Evolutionary conservation across 2,888 invertebrate species (phyloP).

Genomic region (Atrina japonica): DNA sequence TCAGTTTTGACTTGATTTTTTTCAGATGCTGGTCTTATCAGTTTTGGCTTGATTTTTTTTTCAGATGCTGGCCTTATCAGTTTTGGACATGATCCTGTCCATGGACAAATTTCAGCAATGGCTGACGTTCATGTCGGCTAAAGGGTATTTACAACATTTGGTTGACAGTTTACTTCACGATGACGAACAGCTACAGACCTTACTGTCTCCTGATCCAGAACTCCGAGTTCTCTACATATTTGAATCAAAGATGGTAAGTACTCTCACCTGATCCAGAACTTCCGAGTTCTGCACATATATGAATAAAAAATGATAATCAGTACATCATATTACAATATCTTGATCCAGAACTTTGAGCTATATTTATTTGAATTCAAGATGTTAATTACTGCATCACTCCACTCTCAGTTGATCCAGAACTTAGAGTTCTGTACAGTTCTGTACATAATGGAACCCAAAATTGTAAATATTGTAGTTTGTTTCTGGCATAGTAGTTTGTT

Average conservation of each 20-base stretch:
- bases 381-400: too few relatives aligned
- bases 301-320: too few relatives aligned
- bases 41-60: not conserved
- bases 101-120: constrained; percentile 85
- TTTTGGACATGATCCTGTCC: constrained; percentile 89
- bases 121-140: constrained; percentile 82
- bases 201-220: constrained; percentile 80
- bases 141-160: constrained; percentile 88
- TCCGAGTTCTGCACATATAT: too few relatives aligned
- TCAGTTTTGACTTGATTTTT: constrained; percentile 87
- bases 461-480: too few relatives aligned
- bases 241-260: constrained; percentile 89
- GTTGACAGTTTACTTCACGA: constrained; percentile 90
- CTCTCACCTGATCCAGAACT: too few relatives aligned
- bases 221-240: constrained; percentile 91
- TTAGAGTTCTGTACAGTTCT: too few relatives aligned
- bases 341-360: too few relatives aligned
- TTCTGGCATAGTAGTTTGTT: too few relatives aligned
- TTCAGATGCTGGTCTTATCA: constrained; percentile 1
- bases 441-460: too few relatives aligned
- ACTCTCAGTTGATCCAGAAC: too few relatives aligned
- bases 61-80: constrained; percentile 90
- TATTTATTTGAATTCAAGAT: too few relatives aligned
- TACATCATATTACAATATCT: too few relatives aligned
- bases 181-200: constrained; percentile 78